Percentiles rank a stretch among this genome's conserved stretches.
These are phyloP conservation scores for Mus minutoides DNA, from an alignment of 2,797 vertebrate genomes.

Conservation along the genomic window DNA sequence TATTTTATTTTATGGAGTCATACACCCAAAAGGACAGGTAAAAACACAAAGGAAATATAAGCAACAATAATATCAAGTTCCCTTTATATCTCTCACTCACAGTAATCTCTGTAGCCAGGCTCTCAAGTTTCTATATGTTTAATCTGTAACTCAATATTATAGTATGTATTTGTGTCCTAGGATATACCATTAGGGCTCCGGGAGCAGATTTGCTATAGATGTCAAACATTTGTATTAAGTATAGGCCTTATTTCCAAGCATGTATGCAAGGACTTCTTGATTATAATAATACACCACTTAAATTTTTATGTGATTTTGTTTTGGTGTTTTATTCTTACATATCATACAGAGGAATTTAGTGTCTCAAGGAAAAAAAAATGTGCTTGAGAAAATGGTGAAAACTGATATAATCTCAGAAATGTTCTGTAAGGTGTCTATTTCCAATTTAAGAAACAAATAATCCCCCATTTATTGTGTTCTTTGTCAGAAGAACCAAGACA, in stretches of 20 bases:
- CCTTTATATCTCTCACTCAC: neutral
- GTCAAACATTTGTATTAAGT: neutral
- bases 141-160: neutral
- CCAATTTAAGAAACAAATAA: conserved; percentile 12
- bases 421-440: neutral
- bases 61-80: fast-evolving
- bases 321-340: neutral
- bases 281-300: neutral
- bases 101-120: neutral
- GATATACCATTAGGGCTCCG: neutral
- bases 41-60: neutral
- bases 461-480: neutral
- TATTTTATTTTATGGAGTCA: neutral
- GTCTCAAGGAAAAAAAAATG: fast-evolving
- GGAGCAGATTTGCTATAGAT: neutral
- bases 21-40: neutral
- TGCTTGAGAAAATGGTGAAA: neutral
- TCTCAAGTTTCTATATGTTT: neutral
- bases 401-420: neutral
- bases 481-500: neutral
- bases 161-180: neutral
- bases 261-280: neutral
- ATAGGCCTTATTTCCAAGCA: neutral
- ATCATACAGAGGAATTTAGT: neutral
- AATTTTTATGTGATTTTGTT: neutral